Conservation (phyloP, 64 coral and sea anemone genomes). For the Pocillopora damicornis region DNA sequence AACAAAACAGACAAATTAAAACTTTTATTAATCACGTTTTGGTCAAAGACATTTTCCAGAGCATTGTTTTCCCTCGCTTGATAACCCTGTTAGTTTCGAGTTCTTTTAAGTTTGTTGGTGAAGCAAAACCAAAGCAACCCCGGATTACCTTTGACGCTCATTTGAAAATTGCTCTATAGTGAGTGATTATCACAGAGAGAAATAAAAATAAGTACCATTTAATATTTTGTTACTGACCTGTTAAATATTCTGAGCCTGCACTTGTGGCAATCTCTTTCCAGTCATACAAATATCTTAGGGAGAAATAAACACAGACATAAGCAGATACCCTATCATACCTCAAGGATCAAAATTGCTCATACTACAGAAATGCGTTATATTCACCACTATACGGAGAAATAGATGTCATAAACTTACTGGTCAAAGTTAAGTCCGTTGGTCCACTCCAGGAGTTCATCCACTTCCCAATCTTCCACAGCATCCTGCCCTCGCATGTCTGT, state of each 20-base stretch:
- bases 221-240: slow-evolving; percentile 49
- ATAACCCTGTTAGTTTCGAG: too few species aligned
- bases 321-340: not conserved
- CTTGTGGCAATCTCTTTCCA: slow-evolving; percentile 98
- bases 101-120: too few species aligned
- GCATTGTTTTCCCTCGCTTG: too few species aligned
- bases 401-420: slow-evolving; percentile 45
- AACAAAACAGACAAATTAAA: not conserved
- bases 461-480: slow-evolving; percentile 98
- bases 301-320: not conserved
- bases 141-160: too few species aligned
- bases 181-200: too few species aligned
- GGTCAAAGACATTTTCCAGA: too few species aligned
- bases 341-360: not conserved
- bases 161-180: too few species aligned
- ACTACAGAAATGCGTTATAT: not conserved
- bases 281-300: slow-evolving; percentile 62
- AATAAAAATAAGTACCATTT: too few species aligned
- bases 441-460: slow-evolving; percentile 95
- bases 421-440: slow-evolving; percentile 93
- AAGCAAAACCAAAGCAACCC: too few species aligned
- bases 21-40: not conserved
- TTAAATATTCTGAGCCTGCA: slow-evolving; percentile 65
- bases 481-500: slow-evolving; percentile 69
- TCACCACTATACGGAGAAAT: not conserved